These are phyloP conservation scores for Limnephilus marmoratus DNA, from an alignment of 2,888 invertebrate species.

Conservation along the genomic window DNA sequence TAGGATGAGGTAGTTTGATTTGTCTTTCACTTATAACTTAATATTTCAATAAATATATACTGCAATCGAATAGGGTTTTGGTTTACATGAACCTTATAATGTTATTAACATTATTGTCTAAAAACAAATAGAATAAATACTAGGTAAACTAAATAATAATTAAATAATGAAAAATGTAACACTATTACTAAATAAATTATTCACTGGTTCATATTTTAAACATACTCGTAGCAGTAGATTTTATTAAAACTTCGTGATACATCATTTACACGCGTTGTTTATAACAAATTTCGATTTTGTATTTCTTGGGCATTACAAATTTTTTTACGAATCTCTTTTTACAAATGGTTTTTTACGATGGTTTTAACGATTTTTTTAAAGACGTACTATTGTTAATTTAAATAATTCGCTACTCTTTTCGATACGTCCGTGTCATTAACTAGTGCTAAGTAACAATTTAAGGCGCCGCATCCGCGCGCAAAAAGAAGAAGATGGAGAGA, in stretches of 20 bases:
- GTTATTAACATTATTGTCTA: background rate
- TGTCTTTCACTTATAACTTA: slow-evolving; percentile 37
- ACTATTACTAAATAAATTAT: background rate
- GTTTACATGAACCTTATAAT: slow-evolving; percentile 40
- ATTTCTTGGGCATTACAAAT: too few relatives aligned
- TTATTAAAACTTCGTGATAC: background rate
- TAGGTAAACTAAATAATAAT: slow-evolving; percentile 11
- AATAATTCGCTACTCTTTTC: too few relatives aligned
- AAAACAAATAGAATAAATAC: slow-evolving; percentile 19
- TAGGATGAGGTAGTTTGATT: slow-evolving; percentile 56
- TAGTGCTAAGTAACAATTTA: too few relatives aligned
- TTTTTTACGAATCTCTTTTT: too few relatives aligned
- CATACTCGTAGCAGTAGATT: background rate
- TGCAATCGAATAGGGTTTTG: slow-evolving; percentile 40
- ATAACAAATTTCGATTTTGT: too few relatives aligned
- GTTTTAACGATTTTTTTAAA: too few relatives aligned
- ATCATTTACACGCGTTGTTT: background rate
- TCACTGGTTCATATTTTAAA: background rate
- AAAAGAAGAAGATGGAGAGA: too few relatives aligned
- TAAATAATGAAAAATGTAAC: background rate
- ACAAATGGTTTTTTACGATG: too few relatives aligned
- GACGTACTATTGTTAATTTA: too few relatives aligned
- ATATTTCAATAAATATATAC: slow-evolving; percentile 49
- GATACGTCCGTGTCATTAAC: too few relatives aligned
- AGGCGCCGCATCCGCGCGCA: too few relatives aligned